phyloP scores from a whole-genome alignment of 2,797 vertebrate species.

The Heteromormyrus szaboi region DNA sequence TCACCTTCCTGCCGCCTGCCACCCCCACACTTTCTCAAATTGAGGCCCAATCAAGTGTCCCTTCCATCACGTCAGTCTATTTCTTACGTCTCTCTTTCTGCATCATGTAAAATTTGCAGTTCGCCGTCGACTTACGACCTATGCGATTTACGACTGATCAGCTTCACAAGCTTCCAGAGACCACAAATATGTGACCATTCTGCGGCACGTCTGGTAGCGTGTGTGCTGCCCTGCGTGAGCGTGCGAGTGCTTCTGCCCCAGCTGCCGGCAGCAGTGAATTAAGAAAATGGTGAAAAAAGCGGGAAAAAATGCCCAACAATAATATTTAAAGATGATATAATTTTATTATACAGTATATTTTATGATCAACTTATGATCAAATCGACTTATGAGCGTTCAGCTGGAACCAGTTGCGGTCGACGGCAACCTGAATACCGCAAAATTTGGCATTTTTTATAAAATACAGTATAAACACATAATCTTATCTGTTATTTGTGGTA shows the following conservation, averaged over 20 bases:
- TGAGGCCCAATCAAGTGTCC: not conserved
- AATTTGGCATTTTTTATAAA: not conserved
- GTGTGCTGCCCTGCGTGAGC: not conserved
- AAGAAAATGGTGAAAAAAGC: not conserved
- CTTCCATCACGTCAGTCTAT: not conserved
- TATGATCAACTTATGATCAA: not conserved
- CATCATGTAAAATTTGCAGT: not conserved
- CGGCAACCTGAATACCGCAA: not conserved
- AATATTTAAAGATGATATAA: not conserved
- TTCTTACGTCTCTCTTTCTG: not conserved
- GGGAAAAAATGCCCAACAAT: not conserved
- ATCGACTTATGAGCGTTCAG: not conserved
- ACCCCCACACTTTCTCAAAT: not conserved
- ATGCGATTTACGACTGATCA: not conserved
- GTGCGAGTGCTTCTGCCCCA: not conserved
- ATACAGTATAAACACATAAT: not conserved
- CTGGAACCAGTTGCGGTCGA: not conserved
- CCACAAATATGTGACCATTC: not conserved
- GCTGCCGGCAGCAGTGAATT: not conserved
- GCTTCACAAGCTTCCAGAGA: not conserved
- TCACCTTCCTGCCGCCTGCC: not conserved
- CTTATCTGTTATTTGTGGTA: not conserved
- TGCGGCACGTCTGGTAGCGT: not conserved
- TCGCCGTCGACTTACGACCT: not conserved
- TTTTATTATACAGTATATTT: not conserved